Evolutionary conservation across 1,140 invertebrate species (phyloP).

Genomic region (Drosophila nigrodunni): DNA sequence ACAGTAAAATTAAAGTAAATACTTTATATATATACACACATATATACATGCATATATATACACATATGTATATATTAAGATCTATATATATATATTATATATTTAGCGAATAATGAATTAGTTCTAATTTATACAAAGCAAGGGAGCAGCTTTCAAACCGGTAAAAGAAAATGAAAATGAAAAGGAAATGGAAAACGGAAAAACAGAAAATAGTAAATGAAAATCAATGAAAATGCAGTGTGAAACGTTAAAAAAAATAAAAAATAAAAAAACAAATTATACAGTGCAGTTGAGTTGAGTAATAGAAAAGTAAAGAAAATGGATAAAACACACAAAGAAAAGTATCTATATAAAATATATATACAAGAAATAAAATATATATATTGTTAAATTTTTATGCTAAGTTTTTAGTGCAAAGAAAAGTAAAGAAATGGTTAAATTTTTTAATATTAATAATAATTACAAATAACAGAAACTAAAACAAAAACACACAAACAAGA

Average conservation of each 20-base stretch:
- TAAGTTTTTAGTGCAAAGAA: conserved; percentile 75
- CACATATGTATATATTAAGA: conserved; percentile 61
- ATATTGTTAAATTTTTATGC: conserved; percentile 81
- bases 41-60: conserved; percentile 56
- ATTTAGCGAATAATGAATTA: conserved; percentile 67
- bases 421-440: conserved; percentile 71
- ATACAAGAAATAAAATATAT: conserved; percentile 60
- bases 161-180: conserved; percentile 20
- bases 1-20: conserved; percentile 45
- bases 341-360: conserved; percentile 71
- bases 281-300: conserved; percentile 60
- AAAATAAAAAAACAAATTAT: conserved; percentile 10
- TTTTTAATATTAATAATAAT: conserved; percentile 71
- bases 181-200: neutral
- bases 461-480: conserved; percentile 19
- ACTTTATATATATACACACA: conserved; percentile 73
- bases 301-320: conserved; percentile 34
- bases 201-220: conserved; percentile 6
- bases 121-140: conserved; percentile 80
- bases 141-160: conserved; percentile 77
- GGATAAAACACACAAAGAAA: conserved; percentile 36
- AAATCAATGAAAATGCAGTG: conserved; percentile 22
- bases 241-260: neutral
- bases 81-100: conserved; percentile 56
- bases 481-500: conserved; percentile 36